phyloP scores from a whole-genome alignment of 1,140 invertebrate species.

The Lordiphosa stackelbergi region DNA sequence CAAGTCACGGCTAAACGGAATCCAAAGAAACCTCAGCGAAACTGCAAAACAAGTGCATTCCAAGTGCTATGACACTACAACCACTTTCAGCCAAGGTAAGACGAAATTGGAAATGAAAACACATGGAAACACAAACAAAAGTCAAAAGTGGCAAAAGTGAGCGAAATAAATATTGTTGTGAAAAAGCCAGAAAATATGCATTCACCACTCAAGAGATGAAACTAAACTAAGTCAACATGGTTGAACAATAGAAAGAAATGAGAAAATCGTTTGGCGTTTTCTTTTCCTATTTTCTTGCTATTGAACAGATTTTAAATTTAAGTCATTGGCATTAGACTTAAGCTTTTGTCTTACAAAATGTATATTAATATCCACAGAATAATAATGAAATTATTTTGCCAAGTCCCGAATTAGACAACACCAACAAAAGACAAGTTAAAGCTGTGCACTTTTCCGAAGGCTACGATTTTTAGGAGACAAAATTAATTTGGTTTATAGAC shows the following conservation, averaged over 20 bases:
- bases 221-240: neutral
- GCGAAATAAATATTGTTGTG: constrained; percentile 27
- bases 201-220: constrained; percentile 2
- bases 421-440: no score
- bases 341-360: no score
- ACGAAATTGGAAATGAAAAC: constrained; percentile 2
- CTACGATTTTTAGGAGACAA: no score
- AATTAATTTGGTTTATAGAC: no score
- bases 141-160: constrained; percentile 26
- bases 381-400: no score
- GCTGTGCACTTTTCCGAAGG: no score
- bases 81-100: constrained; percentile 7
- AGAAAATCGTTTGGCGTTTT: constrained; percentile 1
- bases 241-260: neutral
- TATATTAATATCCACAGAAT: no score
- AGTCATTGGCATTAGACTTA: no score
- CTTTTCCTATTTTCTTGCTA: no score
- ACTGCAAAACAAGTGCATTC: constrained; percentile 49
- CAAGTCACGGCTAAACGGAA: no score
- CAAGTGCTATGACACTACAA: constrained; percentile 23
- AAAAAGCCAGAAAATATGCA: constrained; percentile 26
- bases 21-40: constrained; percentile 23
- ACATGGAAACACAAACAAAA: constrained; percentile 21
- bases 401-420: no score
- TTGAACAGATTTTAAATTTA: no score